Percentiles rank a stretch among this genome's conserved stretches.
Evolutionary conservation across 2,113 vertebrate species (phyloP).

Genomic region (Sinocyclocheilus anophthalmus): DNA sequence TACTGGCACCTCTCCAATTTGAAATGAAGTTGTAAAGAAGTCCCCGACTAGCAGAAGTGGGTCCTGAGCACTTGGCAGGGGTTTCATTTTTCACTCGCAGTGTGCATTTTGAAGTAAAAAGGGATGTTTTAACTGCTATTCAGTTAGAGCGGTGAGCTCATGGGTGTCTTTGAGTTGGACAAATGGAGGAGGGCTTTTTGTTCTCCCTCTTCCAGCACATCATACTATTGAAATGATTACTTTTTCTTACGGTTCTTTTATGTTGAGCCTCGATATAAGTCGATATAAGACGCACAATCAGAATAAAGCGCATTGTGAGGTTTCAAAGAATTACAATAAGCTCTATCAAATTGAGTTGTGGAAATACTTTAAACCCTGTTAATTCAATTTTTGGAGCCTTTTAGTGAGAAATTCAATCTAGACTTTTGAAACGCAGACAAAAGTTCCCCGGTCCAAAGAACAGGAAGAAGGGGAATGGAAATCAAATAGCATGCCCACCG

Average conservation of each 20-base stretch:
- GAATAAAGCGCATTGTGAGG: background rate
- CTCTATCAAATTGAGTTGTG: background rate
- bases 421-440: conserved; percentile 20
- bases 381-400: conserved; percentile 11
- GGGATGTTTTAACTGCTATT: conserved; percentile 14
- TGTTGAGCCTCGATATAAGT: background rate
- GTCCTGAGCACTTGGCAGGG: conserved; percentile 44
- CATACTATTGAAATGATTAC: background rate
- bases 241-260: background rate
- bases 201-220: conserved; percentile 8
- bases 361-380: conserved; percentile 26
- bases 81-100: conserved; percentile 33
- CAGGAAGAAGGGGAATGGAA: conserved; percentile 13
- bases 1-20: conserved; percentile 19
- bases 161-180: conserved; percentile 32
- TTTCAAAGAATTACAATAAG: conserved; percentile 1
- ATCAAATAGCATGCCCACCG: conserved; percentile 37
- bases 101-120: conserved; percentile 45
- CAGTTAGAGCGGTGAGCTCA: conserved; percentile 8
- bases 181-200: background rate
- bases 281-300: background rate
- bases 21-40: conserved; percentile 46
- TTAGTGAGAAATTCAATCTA: conserved; percentile 38
- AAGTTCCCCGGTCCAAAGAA: conserved; percentile 1
- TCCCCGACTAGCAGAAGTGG: conserved; percentile 27